Percentiles rank a stretch among this genome's conserved stretches.
These are phyloP conservation scores for Aphis gossypii DNA, from an alignment of 1,140 invertebrate genomes.

Conservation along the genomic window DNA sequence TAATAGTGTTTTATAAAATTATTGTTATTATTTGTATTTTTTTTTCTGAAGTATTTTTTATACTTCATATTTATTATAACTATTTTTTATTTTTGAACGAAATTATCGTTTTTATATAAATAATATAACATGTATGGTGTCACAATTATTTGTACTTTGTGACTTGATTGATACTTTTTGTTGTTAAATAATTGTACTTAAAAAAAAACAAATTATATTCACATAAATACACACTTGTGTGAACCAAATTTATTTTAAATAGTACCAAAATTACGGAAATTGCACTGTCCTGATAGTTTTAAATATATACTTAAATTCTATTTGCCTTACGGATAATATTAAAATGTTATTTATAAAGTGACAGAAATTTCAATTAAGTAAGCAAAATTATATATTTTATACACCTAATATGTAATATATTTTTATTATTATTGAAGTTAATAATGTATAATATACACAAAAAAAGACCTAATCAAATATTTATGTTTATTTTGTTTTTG, in stretches of 20 bases:
- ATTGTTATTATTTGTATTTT: slow-evolving; percentile 47
- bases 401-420: background rate
- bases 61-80: slow-evolving; percentile 4
- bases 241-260: background rate
- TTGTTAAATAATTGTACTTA: background rate
- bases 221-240: slow-evolving; percentile 15
- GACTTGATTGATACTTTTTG: background rate
- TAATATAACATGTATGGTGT: slow-evolving; percentile 7
- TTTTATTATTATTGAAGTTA: background rate
- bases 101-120: slow-evolving; percentile 32
- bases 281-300: background rate
- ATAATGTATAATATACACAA: background rate
- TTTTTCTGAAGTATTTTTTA: slow-evolving; percentile 29
- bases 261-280: background rate
- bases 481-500: background rate
- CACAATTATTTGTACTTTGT: slow-evolving; percentile 10
- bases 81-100: slow-evolving; percentile 27
- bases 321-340: background rate
- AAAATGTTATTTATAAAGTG: background rate
- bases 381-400: background rate
- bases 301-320: background rate
- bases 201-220: background rate
- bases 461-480: background rate
- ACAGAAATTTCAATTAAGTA: background rate
- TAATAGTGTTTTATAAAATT: slow-evolving; percentile 16